Conservation (phyloP, 2,113 vertebrate genomes). For the Antigone vipio region DNA sequence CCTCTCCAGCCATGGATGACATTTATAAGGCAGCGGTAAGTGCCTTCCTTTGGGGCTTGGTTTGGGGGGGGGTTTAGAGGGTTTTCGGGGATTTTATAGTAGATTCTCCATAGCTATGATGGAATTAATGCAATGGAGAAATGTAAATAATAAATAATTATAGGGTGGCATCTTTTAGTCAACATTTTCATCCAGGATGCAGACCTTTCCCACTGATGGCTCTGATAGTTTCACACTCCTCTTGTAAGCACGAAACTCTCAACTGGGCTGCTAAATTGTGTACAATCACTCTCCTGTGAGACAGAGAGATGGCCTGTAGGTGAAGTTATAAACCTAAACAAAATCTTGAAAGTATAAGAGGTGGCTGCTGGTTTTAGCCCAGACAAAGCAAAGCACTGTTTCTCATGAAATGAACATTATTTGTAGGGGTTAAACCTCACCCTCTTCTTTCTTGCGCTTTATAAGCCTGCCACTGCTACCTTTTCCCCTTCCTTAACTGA, state of each 20-base stretch:
- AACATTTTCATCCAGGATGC: not conserved
- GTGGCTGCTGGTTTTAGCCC: not conserved
- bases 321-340: not conserved
- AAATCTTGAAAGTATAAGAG: not conserved
- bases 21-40: conserved; percentile 88
- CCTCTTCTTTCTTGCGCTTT: not conserved
- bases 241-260: not conserved
- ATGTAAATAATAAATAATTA: not conserved
- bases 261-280: not conserved
- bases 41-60: not conserved
- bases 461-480: not conserved
- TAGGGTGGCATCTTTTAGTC: not conserved
- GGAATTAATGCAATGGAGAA: not conserved
- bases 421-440: not conserved
- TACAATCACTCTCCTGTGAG: not conserved
- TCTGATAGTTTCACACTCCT: not conserved
- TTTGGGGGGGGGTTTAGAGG: not conserved
- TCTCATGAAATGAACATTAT: not conserved
- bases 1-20: conserved; percentile 78
- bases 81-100: accelerated
- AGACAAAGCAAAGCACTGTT: not conserved
- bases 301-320: not conserved
- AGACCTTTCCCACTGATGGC: not conserved
- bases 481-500: not conserved
- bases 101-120: not conserved